Evolutionary conservation across 2,797 vertebrate genomes (phyloP).

Genomic region (Prunella strophiata): DNA sequence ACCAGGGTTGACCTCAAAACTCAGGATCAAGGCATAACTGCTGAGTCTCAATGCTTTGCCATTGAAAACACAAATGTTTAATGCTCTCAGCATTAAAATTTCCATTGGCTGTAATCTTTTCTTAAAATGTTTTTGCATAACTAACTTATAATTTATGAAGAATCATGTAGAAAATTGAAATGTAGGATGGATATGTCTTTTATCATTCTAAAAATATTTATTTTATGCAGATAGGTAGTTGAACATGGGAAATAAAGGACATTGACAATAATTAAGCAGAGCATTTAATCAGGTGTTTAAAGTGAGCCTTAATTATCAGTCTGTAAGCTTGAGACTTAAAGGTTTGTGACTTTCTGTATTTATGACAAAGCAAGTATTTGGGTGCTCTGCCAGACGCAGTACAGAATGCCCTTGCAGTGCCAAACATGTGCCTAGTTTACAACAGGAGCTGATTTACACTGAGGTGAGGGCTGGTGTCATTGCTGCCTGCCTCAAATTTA

Average conservation of each 20-base stretch:
- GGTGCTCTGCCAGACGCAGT: neutral
- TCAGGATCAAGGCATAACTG: constrained; percentile 19
- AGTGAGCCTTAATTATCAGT: neutral
- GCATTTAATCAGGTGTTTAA: neutral
- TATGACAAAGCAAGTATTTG: neutral
- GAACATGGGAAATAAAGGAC: neutral
- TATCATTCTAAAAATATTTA: neutral
- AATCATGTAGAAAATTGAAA: neutral
- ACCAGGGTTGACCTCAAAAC: neutral
- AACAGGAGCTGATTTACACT: neutral
- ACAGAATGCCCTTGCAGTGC: neutral
- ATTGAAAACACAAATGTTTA: constrained; percentile 23
- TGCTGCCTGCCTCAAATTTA: neutral
- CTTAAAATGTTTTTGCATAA: neutral
- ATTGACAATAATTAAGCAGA: neutral
- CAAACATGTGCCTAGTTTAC: neutral
- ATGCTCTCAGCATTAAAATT: neutral
- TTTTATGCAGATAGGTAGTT: neutral
- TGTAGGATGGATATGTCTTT: neutral
- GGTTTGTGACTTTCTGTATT: neutral
- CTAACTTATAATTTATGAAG: neutral
- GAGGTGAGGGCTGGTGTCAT: neutral
- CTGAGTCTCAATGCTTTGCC: neutral
- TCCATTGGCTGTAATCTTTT: neutral
- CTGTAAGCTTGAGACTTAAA: neutral